phyloP scores from a whole-genome alignment of 1,140 invertebrate species.

The Pemphigus obesinymphae region DNA sequence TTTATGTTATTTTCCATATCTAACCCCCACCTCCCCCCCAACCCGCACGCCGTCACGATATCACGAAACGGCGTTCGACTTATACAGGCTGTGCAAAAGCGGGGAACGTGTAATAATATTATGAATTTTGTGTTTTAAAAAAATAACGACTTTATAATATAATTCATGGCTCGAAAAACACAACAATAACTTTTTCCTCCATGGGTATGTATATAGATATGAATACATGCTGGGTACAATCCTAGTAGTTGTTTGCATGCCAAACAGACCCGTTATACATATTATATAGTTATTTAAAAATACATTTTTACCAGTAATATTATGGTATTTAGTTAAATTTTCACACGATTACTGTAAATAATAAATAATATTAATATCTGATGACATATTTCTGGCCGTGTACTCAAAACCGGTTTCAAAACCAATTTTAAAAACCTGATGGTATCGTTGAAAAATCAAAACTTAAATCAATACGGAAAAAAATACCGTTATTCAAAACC shows the following conservation, averaged over 20 bases:
- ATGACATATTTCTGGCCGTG: too few relatives aligned
- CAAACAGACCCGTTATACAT: not conserved
- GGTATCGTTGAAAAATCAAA: too few relatives aligned
- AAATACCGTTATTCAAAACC: too few relatives aligned
- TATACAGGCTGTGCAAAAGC: too few relatives aligned
- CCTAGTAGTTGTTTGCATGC: conserved; percentile 17
- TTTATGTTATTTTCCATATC: conserved; percentile 30
- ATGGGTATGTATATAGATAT: too few relatives aligned
- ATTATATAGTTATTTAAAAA: not conserved
- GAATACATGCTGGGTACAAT: too few relatives aligned
- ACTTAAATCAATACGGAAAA: too few relatives aligned
- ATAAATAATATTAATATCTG: too few relatives aligned
- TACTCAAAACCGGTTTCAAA: too few relatives aligned
- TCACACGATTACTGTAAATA: not conserved
- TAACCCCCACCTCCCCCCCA: not conserved
- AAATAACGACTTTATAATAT: conserved; percentile 37
- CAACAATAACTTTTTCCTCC: conserved; percentile 20
- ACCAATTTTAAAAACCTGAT: too few relatives aligned
- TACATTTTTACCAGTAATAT: not conserved
- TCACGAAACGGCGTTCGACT: too few relatives aligned
- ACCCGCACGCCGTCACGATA: too few relatives aligned
- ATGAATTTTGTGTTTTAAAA: conserved; percentile 35
- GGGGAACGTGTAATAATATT: conserved; percentile 16
- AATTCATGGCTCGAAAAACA: conserved; percentile 39
- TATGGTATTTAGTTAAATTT: not conserved